phyloP scores from a whole-genome alignment of 2,888 invertebrate genomes.

The Lampropteryx suffumata region DNA sequence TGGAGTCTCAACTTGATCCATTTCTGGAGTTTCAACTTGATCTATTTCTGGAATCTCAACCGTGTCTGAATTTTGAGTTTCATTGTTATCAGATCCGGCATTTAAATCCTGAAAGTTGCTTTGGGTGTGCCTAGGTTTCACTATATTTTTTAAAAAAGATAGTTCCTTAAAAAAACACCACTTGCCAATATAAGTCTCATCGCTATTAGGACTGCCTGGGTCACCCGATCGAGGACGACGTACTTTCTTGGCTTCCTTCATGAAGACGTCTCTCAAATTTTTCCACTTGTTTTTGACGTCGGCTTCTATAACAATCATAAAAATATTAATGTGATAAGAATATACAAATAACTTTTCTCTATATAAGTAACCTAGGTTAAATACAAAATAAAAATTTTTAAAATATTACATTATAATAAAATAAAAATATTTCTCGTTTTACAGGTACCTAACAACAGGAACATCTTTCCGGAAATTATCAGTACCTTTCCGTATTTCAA shows the following conservation, averaged over 20 bases:
- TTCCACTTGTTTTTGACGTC: constrained; percentile 28
- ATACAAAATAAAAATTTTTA: neutral
- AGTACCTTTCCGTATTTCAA: constrained; percentile 29
- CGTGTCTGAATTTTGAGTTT: constrained; percentile 19
- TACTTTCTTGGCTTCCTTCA: constrained; percentile 30
- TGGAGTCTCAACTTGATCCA: constrained; percentile 3
- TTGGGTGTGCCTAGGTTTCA: constrained; percentile 22
- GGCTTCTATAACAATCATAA: constrained; percentile 23
- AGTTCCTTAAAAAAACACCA: constrained; percentile 22
- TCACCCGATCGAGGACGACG: constrained; percentile 31
- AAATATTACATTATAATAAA: constrained; percentile 10
- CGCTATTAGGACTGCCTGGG: constrained; percentile 31
- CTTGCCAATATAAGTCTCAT: constrained; percentile 24
- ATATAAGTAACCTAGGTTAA: no score
- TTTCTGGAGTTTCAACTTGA: neutral
- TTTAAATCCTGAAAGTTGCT: constrained; percentile 20
- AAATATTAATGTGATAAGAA: constrained; percentile 19
- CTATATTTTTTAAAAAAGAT: constrained; percentile 23
- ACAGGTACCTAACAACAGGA: constrained; percentile 30
- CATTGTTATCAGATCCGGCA: constrained; percentile 25
- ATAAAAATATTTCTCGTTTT: constrained; percentile 15
- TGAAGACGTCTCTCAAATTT: constrained; percentile 29
- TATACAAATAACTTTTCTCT: constrained; percentile 17
- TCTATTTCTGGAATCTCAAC: constrained; percentile 18
- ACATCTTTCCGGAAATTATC: constrained; percentile 30